A percentile compares a stretch with the other conserved stretches of the same genome.
These are phyloP conservation scores for Uloborus diversus DNA, from an alignment of 1,140 invertebrate species.

Conservation along the genomic window DNA sequence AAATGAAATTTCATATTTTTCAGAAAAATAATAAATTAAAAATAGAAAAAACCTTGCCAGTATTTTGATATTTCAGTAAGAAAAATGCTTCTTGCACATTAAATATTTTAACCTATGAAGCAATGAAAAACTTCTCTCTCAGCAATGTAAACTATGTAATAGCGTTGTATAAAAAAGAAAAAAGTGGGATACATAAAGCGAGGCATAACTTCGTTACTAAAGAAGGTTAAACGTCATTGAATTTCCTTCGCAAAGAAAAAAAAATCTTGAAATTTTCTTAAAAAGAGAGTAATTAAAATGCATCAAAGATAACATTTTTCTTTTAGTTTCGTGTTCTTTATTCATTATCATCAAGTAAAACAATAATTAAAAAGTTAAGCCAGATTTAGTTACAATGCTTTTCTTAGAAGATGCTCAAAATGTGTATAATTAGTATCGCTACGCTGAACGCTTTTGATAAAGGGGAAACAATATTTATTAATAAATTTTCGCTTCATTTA, in stretches of 20 bases:
- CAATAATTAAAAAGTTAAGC: constrained; percentile 17
- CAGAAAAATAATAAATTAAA: too few species aligned
- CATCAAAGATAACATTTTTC: background rate
- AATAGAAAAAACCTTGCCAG: too few species aligned
- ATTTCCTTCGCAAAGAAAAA: background rate
- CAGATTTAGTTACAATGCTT: background rate
- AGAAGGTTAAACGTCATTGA: constrained; percentile 19
- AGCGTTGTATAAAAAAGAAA: too few species aligned
- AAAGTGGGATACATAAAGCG: too few species aligned
- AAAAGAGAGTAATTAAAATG: constrained; percentile 27
- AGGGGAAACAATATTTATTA: background rate
- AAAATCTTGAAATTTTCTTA: constrained; percentile 1
- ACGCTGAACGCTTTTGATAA: background rate
- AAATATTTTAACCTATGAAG: too few species aligned
- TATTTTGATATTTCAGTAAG: too few species aligned
- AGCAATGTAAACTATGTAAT: too few species aligned
- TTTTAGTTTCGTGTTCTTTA: background rate
- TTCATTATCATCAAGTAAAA: background rate
- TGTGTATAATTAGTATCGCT: constrained; percentile 17
- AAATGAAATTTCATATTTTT: too few species aligned
- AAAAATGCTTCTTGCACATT: too few species aligned
- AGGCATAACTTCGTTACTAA: too few species aligned
- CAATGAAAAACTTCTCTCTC: too few species aligned
- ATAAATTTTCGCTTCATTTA: background rate
- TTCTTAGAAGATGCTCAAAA: constrained; percentile 3